Base-by-base conservation (phyloP, 2,888 invertebrate species). In the Laspeyria flexula region DNA sequence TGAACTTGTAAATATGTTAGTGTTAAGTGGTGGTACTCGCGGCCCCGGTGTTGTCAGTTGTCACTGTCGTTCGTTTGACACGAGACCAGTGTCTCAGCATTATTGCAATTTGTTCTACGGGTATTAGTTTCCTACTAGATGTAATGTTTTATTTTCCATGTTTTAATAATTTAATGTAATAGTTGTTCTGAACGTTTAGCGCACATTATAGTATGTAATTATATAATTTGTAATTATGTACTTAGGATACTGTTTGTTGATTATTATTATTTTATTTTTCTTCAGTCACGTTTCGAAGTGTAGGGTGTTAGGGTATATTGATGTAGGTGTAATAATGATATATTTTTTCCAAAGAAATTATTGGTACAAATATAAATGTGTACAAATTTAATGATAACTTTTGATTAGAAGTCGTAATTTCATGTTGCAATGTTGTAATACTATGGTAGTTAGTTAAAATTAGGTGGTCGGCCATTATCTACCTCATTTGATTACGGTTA, bases 41-140 rank as follows among this genome's bases (percentile, higher is more conserved):
- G 74, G 73, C 60, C 64, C 57, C 16, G 44, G 45, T 65, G n/a
- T n/a, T n/a, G n/a, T n/a, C n/a, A n/a, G 64, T 67, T 66, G 65
- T 65, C 48, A 45, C 44, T 40, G 41, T 54, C 55, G 25, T 55
- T 60, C 55, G 61, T 57, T 50, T 12, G 47, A 47, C 39, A 65
- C 61, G 70, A 67, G 60, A 54, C 45, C 47, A 48, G 60, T 51
- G 60, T 65, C 63, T 66, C 60, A 73, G 76, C 73, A 74, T 80
- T 75, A 73, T 80, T 79, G 92, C 92, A 92, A 92, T 92, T 87
- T 86, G 84, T 88, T 89, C 81, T 93, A 93, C 93, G 93, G 93
- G 93, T 93, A 93, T 93, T 93, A 90, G 92, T 93, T 92, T 91
- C 92, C 92, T 92, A 92, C 75, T 92, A 92, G 91, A 66, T 83